Conservation (phyloP, 2,113 vertebrate genomes). For the Brachyistius frenatus region DNA sequence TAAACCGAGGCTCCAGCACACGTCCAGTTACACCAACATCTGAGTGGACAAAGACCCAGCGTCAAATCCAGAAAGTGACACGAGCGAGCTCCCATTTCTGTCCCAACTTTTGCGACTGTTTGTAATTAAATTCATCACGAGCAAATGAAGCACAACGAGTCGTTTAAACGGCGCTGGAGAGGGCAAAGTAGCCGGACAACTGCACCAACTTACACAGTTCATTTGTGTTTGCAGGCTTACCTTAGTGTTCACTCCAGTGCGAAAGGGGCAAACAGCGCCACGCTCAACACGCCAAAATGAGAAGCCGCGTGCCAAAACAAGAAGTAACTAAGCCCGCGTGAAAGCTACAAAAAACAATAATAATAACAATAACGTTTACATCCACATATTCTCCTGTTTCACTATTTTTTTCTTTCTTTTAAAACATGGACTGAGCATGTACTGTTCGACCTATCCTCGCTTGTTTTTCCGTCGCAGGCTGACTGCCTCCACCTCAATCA, state of each 20-base stretch:
- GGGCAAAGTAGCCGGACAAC: slow-evolving; percentile 1
- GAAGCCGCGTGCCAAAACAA: not conserved
- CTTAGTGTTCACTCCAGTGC: slow-evolving; percentile 81
- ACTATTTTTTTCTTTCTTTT: slow-evolving; percentile 5
- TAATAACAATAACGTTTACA: slow-evolving; percentile 16
- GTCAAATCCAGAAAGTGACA: slow-evolving; percentile 64
- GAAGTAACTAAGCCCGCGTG: slow-evolving; percentile 19
- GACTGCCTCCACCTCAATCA: slow-evolving; percentile 66
- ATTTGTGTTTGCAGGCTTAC: slow-evolving; percentile 64
- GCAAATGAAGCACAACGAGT: not conserved
- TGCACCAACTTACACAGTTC: slow-evolving; percentile 61
- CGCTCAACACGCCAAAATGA: slow-evolving; percentile 28
- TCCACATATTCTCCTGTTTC: slow-evolving; percentile 32
- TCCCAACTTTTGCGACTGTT: slow-evolving; percentile 61
- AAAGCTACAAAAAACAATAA: slow-evolving; percentile 32
- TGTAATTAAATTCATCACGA: fast-evolving
- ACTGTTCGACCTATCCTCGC: slow-evolving; percentile 39
- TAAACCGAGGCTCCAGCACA: not conserved
- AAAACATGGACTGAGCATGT: slow-evolving; percentile 19
- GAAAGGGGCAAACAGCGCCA: slow-evolving; percentile 67
- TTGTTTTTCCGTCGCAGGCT: slow-evolving; percentile 77
- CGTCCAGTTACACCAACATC: slow-evolving; percentile 30
- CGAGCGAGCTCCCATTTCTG: not conserved
- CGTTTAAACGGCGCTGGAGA: not conserved
- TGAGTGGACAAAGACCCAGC: slow-evolving; percentile 77